Evolutionary conservation across 2,797 vertebrate species (phyloP), one percentile per base, ranked within the genome.

Genomic region (Avahi laniger): DNA sequence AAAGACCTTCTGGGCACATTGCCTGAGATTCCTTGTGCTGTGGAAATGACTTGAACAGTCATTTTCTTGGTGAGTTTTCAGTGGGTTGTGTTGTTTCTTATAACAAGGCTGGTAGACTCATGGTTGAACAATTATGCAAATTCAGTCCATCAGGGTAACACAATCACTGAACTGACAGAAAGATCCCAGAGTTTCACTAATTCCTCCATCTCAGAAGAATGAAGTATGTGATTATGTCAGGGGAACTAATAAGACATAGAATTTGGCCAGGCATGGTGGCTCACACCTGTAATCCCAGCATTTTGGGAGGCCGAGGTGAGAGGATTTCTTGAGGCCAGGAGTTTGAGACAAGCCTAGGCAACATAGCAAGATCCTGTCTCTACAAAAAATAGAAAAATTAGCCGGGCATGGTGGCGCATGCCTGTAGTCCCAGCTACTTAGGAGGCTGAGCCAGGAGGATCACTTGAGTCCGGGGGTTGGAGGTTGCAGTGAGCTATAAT

Each of bases 61-160:
- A 54, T 59, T 89, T 93, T 94, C 57, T 82, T 48, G 78, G 61
- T 72, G 73, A 88, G 26, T 85, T 93, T 94, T 85, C 81, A 94
- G 72, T 17, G 69, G 28, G 50, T 85, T 7, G 38, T 28, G n/a
- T 65, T 67, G 28, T 81, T 73, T 67, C 43, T 93, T 76, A 78
- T 76, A 79, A 93, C 0, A 20, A 63, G n/a, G 35, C 70, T 48
- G 41, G 61, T 72, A 70, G 61, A 48, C 76, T 88, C 24, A 41
- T 14, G 5, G 4, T 26, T 73, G 78, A 88, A 61, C 38, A 88
- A 76, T 81, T 38, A 93, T n/a, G 92, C 67, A 72, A n/a, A 89
- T 75, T n/a, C 65, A 93, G 73, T 52, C 63, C 52, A 75, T 83
- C 18, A 82, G 50, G 15, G 61, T 52, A 81, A 75, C 89, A 57